Conservation (phyloP, 1,140 invertebrate species). For the Drosophila gunungcola region DNA sequence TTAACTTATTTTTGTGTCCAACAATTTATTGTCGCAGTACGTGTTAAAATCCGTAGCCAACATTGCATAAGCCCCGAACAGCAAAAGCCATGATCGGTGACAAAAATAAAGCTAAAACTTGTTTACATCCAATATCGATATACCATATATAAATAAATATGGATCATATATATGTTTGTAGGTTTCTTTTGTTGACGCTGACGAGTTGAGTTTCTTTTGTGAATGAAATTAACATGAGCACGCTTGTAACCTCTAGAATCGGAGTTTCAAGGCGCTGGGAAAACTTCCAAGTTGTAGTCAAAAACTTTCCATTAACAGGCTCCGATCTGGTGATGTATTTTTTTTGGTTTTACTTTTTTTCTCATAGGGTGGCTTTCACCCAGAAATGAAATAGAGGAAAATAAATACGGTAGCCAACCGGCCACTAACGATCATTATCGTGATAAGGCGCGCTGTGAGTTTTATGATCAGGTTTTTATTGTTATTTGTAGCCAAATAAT, state of each 20-base stretch:
- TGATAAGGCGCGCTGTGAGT: slow-evolving; percentile 31
- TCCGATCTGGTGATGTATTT: slow-evolving; percentile 1
- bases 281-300: slow-evolving; percentile 20
- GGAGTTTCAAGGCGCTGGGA: slow-evolving; percentile 62
- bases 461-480: slow-evolving; percentile 71
- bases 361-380: slow-evolving; percentile 18
- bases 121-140: slow-evolving; percentile 32
- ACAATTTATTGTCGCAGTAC: neutral
- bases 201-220: slow-evolving; percentile 28
- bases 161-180: slow-evolving; percentile 14
- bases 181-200: slow-evolving; percentile 9
- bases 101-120: slow-evolving; percentile 27
- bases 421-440: slow-evolving; percentile 21
- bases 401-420: slow-evolving; percentile 9
- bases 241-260: slow-evolving; percentile 67
- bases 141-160: slow-evolving; percentile 16
- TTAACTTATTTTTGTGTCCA: too few species aligned
- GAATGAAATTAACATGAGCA: slow-evolving; percentile 43
- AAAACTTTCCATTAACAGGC: slow-evolving; percentile 58
- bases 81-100: slow-evolving; percentile 8
- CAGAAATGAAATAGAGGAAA: neutral
- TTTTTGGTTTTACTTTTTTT: neutral
- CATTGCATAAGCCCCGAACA: slow-evolving; percentile 28
- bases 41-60: slow-evolving; percentile 16
- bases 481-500: slow-evolving; percentile 79